phyloP scores from a whole-genome alignment of 2,113 vertebrate genomes.

The Anarrhichthys ocellatus region DNA sequence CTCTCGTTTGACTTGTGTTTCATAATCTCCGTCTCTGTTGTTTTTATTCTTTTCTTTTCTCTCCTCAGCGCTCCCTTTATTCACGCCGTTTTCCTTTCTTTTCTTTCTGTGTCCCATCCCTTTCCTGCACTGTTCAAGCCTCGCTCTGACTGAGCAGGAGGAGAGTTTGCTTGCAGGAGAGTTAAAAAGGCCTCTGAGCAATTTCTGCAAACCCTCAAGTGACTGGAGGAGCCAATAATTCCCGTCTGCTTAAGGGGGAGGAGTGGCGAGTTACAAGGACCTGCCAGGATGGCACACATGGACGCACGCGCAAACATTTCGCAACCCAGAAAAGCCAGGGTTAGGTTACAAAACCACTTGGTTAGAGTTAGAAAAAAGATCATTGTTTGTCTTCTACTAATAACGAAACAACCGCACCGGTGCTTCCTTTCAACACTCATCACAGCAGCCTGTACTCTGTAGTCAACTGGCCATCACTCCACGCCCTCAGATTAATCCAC shows the following conservation, averaged over 20 bases:
- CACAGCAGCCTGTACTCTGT: no score
- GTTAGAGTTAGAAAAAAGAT: no score
- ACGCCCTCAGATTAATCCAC: no score
- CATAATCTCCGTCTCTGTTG: constrained; percentile 15
- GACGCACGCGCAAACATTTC: neutral
- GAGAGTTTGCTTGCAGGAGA: constrained; percentile 27
- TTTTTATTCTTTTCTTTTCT: constrained; percentile 16
- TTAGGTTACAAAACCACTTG: no score
- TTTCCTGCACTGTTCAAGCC: neutral
- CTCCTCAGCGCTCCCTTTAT: neutral
- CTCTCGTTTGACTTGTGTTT: constrained; percentile 27
- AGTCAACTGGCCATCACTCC: no score
- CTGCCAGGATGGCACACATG: neutral
- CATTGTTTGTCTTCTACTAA: no score
- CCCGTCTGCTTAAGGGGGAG: constrained; percentile 17
- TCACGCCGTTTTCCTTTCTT: neutral
- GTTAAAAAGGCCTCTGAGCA: constrained; percentile 34
- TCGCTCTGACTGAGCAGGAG: neutral
- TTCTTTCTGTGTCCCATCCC: neutral
- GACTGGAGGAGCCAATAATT: constrained; percentile 6
- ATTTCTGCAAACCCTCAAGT: constrained; percentile 27
- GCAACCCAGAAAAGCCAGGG: no score
- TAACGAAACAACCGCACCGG: no score
- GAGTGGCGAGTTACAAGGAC: constrained; percentile 22
- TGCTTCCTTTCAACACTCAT: no score